Conservation (phyloP, 1,140 invertebrate species). For the Ostrea edulis region DNA sequence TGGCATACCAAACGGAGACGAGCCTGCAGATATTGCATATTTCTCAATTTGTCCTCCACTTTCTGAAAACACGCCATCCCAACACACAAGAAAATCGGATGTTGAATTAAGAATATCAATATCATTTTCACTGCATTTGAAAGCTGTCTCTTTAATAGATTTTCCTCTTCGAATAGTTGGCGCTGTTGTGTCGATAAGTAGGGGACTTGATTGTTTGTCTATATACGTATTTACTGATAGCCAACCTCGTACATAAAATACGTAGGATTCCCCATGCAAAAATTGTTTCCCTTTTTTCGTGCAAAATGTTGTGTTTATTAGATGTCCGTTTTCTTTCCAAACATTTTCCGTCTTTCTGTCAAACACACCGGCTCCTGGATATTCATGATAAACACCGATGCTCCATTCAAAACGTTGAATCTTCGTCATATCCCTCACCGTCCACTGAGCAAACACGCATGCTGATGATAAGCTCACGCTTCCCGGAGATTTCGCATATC, state of each 20-base stretch:
- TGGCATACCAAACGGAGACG: neutral
- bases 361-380: neutral
- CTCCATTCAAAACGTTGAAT: constrained; percentile 18
- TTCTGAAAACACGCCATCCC: neutral
- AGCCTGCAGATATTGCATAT: constrained; percentile 1
- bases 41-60: neutral
- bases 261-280: neutral
- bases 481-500: neutral
- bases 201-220: neutral
- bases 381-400: neutral
- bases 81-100: neutral
- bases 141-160: neutral
- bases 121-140: neutral
- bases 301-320: neutral
- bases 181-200: neutral
- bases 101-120: neutral
- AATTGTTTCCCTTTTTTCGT: neutral
- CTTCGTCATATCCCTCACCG: neutral
- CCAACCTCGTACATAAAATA: neutral
- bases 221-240: neutral
- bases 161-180: neutral
- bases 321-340: neutral
- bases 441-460: neutral
- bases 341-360: neutral
- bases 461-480: neutral